Evolutionary conservation across 2,113 vertebrate species (phyloP), one percentile per base, ranked within the genome.

Genomic region (Eleginops maclovinus): DNA sequence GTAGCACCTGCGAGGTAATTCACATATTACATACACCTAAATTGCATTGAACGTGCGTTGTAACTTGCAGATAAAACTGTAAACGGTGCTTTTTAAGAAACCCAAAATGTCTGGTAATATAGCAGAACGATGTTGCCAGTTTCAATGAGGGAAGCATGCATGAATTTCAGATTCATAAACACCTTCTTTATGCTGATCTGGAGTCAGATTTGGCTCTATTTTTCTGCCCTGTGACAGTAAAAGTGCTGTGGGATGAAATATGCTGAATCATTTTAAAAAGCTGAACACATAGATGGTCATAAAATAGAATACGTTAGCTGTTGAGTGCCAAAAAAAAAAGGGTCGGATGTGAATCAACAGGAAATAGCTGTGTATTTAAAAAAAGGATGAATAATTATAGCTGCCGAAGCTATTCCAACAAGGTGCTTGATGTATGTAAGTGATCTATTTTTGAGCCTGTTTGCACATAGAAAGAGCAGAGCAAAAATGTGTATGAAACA

Each of bases 381-480:
- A 50, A 74, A 72, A 15, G 36, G 63, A 46, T 31, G 11, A 72
- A 7, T 59, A 59, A 67, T 70, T 61, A 72, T 55, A 78, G 86
- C 82, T 76, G 87, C 81, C 36, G 49, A 79, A 40, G 77, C 79
- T 83, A 50, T 76, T 79, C 82, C 79, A 87, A 89, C 80, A 65
- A 83, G 87, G 91, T 92, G 91, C 91, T 93, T 86, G 81, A 84
- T 91, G 82, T 90, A 88, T 70, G 82, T 88, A 84, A 83, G 14
- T 77, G 56, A 90, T 68, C 73, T 87, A 69, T 90, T 87, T 88
- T 88, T 87, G 72, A 92, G 89, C 86, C 84, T 91, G 72, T 85
- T 89, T 88, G 88, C 91, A 82, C 77, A 83, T 84, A 69, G 81
- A 84, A 81, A 84, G 70, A 84, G 82, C 72, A 81, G 81, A 88